A percentile compares a stretch with the other conserved stretches of the same genome.
Evolutionary conservation across 2,888 invertebrate species (phyloP).

Genomic region (Ditula angustiorana): DNA sequence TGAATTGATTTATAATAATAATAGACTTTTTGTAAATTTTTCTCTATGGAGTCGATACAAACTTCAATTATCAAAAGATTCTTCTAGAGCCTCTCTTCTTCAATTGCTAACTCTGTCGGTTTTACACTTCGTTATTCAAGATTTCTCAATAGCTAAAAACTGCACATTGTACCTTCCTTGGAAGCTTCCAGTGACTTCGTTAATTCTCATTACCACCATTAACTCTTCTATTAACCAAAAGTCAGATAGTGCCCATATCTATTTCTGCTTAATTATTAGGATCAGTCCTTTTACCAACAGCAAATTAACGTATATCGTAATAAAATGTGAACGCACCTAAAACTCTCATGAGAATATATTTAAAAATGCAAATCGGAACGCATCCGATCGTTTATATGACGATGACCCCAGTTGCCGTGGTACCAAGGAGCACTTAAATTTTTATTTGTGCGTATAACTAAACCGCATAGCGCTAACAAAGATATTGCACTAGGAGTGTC

Average conservation of each 20-base stretch:
- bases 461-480: not conserved
- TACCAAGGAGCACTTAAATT: not conserved
- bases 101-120: too few relatives aligned
- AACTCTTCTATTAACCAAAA: too few relatives aligned
- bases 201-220: too few relatives aligned
- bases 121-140: too few relatives aligned
- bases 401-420: conserved; percentile 39
- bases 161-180: too few relatives aligned
- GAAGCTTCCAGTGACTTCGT: too few relatives aligned
- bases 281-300: too few relatives aligned
- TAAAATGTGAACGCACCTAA: conserved; percentile 44
- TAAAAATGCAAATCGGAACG: conserved; percentile 42
- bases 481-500: conserved; percentile 21
- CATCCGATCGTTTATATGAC: conserved; percentile 52
- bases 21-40: conserved; percentile 2
- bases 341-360: conserved; percentile 47
- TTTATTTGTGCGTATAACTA: not conserved
- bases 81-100: too few relatives aligned
- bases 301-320: not conserved
- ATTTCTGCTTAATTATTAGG: too few relatives aligned
- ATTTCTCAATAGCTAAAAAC: too few relatives aligned
- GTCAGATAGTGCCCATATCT: not conserved
- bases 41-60: not conserved
- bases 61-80: too few relatives aligned
- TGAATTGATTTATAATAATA: not conserved